Percentiles rank a stretch among this genome's conserved stretches.
phyloP scores from a whole-genome alignment of 1,140 invertebrate species.

The Aphidius gifuensis region DNA sequence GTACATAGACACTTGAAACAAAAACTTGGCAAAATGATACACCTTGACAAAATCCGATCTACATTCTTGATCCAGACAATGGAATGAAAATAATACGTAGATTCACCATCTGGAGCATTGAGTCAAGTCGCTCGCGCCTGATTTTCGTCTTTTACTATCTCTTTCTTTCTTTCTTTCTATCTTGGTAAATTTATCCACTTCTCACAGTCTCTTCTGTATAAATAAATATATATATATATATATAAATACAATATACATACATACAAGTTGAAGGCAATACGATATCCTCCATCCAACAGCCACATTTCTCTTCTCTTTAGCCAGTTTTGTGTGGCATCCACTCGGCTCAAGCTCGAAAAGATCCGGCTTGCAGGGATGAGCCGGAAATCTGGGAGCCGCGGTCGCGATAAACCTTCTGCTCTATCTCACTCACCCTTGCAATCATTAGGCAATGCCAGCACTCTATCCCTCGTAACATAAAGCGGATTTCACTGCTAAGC shows the following conservation, averaged over 20 bases:
- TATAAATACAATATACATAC: background rate
- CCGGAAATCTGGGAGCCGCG: constrained; percentile 26
- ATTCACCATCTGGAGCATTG: constrained; percentile 7
- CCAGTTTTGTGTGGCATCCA: background rate
- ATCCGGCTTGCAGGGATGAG: constrained; percentile 20
- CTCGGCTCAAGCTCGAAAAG: constrained; percentile 15
- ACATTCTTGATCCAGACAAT: background rate
- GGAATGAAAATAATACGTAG: constrained; percentile 12
- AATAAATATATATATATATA: too few species aligned
- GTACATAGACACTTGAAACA: too few species aligned
- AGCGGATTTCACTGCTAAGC: constrained; percentile 51
- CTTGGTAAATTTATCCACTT: background rate
- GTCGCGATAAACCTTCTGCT: constrained; percentile 22
- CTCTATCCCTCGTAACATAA: constrained; percentile 46
- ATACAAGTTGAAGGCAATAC: too few species aligned
- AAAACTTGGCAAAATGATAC: too few species aligned
- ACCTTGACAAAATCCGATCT: too few species aligned
- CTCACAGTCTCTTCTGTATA: background rate
- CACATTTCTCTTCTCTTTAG: too few species aligned
- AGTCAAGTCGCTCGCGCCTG: constrained; percentile 3
- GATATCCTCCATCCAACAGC: too few species aligned
- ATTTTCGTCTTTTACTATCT: background rate
- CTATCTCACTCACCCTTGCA: constrained; percentile 30
- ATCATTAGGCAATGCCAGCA: constrained; percentile 39
- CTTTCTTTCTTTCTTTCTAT: background rate